These are phyloP conservation scores for Calephelis nemesis DNA, from an alignment of 1,140 invertebrate species.

Conservation along the genomic window DNA sequence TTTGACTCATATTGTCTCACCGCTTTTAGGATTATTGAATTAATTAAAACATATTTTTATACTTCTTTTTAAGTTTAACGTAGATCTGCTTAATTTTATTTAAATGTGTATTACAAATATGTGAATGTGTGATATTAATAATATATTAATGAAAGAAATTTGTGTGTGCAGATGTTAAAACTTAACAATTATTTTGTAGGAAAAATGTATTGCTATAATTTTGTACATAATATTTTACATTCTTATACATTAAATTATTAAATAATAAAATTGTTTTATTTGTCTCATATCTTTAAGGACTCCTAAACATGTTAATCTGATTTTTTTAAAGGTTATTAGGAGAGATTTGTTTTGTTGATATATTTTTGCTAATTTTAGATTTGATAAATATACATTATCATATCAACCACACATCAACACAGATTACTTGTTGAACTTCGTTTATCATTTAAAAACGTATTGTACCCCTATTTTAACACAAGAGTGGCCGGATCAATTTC, in stretches of 20 bases:
- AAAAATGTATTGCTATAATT: constrained; percentile 16
- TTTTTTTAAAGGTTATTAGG: no score
- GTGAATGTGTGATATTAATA: not conserved
- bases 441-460: no score
- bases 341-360: no score
- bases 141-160: constrained; percentile 1
- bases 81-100: not conserved
- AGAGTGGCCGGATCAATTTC: no score
- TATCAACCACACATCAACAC: no score
- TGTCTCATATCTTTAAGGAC: no score
- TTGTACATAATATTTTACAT: constrained; percentile 15
- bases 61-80: not conserved
- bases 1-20: not conserved
- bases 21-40: not conserved
- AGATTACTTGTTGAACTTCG: no score
- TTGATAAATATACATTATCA: no score
- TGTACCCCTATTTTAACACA: no score
- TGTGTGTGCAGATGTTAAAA: not conserved
- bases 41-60: constrained; percentile 6
- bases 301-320: no score
- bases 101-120: not conserved
- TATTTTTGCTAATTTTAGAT: no score
- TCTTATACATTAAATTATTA: constrained; percentile 13
- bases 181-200: constrained; percentile 1
- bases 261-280: not conserved